These are phyloP conservation scores for Hemibagrus wyckioides DNA, from an alignment of 2,113 vertebrate species.

Conservation along the genomic window DNA sequence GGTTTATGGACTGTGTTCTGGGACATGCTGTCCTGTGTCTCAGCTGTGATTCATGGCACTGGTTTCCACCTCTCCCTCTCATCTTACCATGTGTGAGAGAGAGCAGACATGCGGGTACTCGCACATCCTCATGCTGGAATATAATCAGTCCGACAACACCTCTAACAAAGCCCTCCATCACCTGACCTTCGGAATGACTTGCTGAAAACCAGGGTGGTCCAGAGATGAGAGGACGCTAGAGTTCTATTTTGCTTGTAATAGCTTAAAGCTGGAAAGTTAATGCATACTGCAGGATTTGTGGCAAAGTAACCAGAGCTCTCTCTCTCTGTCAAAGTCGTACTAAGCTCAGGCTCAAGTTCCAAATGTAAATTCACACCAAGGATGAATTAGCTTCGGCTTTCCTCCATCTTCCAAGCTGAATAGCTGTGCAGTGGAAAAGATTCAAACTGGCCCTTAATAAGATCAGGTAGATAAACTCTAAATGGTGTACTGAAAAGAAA, in stretches of 20 bases:
- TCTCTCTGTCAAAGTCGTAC: conserved; percentile 29
- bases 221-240: conserved; percentile 25
- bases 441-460: neutral
- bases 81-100: conserved; percentile 25
- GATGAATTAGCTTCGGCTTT: neutral
- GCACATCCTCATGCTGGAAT: conserved; percentile 12
- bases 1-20: conserved; percentile 16
- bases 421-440: neutral
- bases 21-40: conserved; percentile 26
- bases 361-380: conserved; percentile 38
- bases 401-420: conserved; percentile 23
- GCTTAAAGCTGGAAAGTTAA: conserved; percentile 48
- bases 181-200: conserved; percentile 10
- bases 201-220: conserved; percentile 44
- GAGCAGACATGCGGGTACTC: neutral
- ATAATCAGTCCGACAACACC: conserved; percentile 24
- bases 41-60: conserved; percentile 28
- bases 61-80: conserved; percentile 13
- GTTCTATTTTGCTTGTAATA: conserved; percentile 34
- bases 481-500: conserved; percentile 4
- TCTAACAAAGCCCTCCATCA: conserved; percentile 15
- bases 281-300: conserved; percentile 38
- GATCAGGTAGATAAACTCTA: conserved; percentile 23
- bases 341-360: conserved; percentile 23
- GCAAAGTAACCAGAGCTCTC: conserved; percentile 21